A percentile compares a stretch with the other conserved stretches of the same genome.
phyloP scores from a whole-genome alignment of 2,113 vertebrate genomes.

The Capricornis sumatraensis region DNA sequence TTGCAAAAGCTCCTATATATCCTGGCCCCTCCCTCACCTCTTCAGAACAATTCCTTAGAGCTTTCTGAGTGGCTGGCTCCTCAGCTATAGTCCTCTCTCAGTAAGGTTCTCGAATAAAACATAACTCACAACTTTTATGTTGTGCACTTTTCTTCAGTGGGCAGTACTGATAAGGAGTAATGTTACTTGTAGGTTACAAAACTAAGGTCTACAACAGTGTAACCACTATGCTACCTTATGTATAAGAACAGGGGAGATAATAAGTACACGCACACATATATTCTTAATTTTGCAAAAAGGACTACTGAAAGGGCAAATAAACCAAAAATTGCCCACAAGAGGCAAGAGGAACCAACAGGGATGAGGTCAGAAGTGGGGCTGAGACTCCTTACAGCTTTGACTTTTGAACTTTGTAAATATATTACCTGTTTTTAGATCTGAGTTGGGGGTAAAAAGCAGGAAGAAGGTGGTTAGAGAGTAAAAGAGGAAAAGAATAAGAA shows the following conservation, averaged over 20 bases:
- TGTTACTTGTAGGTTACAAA: conserved; percentile 25
- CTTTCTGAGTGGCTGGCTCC: not conserved
- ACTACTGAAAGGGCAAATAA: conserved; percentile 12
- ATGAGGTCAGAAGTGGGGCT: not conserved
- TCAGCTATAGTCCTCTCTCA: not conserved
- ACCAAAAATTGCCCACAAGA: not conserved
- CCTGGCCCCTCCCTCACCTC: not conserved
- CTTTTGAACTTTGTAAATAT: conserved; percentile 34
- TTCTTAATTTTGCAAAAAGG: not conserved
- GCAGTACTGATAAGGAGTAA: not conserved
- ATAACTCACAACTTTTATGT: not conserved
- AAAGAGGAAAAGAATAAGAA: conserved; percentile 7
- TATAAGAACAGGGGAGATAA: not conserved
- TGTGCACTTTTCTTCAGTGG: not conserved
- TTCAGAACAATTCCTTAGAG: not conserved
- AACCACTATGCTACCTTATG: not conserved
- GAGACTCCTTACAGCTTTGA: not conserved
- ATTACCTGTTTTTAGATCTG: conserved; percentile 18
- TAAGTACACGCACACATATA: not conserved
- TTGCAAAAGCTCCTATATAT: not conserved
- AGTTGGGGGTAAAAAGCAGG: not conserved
- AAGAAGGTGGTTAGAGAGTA: not conserved
- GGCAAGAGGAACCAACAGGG: not conserved
- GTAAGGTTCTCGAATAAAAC: not conserved
- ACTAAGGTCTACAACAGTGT: not conserved